Percentiles rank a stretch among this genome's conserved stretches.
These are phyloP conservation scores for Drosophila albomicans DNA, from an alignment of 1,140 invertebrate genomes.

Conservation along the genomic window DNA sequence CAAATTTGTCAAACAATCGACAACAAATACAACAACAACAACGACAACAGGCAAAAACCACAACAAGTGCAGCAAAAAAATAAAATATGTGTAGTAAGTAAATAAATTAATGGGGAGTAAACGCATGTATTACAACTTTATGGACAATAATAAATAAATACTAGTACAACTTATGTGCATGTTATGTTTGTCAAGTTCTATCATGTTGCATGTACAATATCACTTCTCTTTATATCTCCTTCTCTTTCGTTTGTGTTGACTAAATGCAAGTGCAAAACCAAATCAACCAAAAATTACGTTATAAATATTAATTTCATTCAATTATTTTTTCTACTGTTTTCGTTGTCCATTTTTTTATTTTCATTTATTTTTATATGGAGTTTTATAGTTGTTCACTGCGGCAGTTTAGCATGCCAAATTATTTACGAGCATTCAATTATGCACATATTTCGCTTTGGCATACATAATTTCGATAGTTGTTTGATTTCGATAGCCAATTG, in stretches of 20 bases:
- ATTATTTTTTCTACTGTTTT: slow-evolving; percentile 7
- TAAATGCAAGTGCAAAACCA: slow-evolving; percentile 73
- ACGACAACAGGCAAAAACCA: neutral
- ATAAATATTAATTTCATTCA: slow-evolving; percentile 73
- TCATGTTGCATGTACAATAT: slow-evolving; percentile 22
- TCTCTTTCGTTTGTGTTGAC: slow-evolving; percentile 24
- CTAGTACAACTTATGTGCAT: slow-evolving; percentile 59
- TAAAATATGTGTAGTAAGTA: slow-evolving; percentile 34
- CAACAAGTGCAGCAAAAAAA: slow-evolving; percentile 2
- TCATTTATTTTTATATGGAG: slow-evolving; percentile 21
- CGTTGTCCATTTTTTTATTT: slow-evolving; percentile 29
- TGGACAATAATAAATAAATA: slow-evolving; percentile 46
- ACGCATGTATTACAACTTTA: slow-evolving; percentile 11
- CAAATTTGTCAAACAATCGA: slow-evolving; percentile 55
- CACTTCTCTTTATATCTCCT: neutral
- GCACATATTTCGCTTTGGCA: neutral
- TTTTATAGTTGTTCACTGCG: neutral
- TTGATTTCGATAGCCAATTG: neutral
- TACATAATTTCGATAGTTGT: neutral
- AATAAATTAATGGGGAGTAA: slow-evolving; percentile 59
- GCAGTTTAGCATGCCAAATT: slow-evolving; percentile 3
- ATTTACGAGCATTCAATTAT: slow-evolving; percentile 1
- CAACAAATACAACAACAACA: slow-evolving; percentile 25
- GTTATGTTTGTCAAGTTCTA: slow-evolving; percentile 56
- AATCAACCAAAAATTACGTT: slow-evolving; percentile 74